phyloP scores from a whole-genome alignment of 35 echinoderm and acorn worm species.

The Apostichopus japonicus region DNA sequence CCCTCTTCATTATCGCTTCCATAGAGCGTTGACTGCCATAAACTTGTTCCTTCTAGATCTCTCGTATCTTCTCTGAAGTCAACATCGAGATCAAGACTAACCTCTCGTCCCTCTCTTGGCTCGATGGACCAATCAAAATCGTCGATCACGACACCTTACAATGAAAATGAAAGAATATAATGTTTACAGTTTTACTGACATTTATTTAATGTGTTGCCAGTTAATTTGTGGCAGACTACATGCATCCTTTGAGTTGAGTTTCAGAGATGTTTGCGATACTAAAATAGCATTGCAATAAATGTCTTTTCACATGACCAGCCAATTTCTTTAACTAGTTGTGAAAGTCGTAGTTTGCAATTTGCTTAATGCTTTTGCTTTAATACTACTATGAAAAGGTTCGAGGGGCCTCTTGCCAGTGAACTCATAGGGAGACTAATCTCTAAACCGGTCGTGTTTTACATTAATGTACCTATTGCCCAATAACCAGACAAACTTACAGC shows the following conservation, averaged over 20 bases:
- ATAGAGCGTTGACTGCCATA: constrained; percentile 71
- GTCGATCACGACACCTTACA: constrained; percentile 60
- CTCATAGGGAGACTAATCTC: neutral
- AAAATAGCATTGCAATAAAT: too few species aligned
- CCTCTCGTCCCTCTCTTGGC: constrained; percentile 43
- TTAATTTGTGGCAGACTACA: too few species aligned
- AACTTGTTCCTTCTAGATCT: constrained; percentile 49
- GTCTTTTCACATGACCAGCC: too few species aligned
- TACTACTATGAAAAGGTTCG: too few species aligned
- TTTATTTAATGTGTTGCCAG: too few species aligned
- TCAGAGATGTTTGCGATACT: too few species aligned
- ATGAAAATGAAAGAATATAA: neutral
- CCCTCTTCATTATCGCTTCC: constrained; percentile 63
- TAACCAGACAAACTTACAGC: neutral
- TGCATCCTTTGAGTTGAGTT: too few species aligned
- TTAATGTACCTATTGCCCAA: neutral
- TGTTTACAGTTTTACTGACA: too few species aligned
- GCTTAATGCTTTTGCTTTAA: too few species aligned
- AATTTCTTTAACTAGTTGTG: too few species aligned
- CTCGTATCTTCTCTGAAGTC: constrained; percentile 60
- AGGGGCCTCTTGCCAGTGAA: neutral
- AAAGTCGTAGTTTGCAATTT: too few species aligned
- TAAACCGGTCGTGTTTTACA: neutral
- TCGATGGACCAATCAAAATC: constrained; percentile 61
- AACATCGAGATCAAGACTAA: constrained; percentile 57